Evolutionary conservation across 2,797 vertebrate genomes (phyloP).

Genomic region (Crypturellus tataupa): DNA sequence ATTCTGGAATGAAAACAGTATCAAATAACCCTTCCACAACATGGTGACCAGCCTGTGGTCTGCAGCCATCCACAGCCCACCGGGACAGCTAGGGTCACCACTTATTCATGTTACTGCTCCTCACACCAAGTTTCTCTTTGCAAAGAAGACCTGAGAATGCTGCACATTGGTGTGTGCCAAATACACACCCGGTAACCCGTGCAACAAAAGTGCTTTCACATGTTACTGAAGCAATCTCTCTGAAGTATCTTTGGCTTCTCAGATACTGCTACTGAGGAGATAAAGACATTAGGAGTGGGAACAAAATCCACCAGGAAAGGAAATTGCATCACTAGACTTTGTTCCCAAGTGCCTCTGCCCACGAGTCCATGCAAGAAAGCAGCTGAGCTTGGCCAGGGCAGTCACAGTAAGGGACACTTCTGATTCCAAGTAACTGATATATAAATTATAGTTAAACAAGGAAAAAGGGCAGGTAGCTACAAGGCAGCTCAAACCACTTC

Average conservation of each 20-base stretch:
- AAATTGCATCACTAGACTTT: background rate
- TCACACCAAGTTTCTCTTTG: background rate
- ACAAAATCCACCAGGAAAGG: background rate
- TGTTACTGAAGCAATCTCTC: background rate
- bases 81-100: background rate
- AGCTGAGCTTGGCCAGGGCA: background rate
- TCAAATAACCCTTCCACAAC: background rate
- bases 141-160: background rate
- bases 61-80: background rate
- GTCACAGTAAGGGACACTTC: background rate
- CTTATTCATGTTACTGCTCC: background rate
- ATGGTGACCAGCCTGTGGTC: background rate
- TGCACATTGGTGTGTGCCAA: background rate
- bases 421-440: background rate
- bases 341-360: background rate
- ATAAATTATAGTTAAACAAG: background rate
- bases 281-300: background rate
- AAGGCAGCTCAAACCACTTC: background rate
- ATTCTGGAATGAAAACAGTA: background rate
- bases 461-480: background rate
- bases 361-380: background rate
- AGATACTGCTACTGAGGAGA: background rate
- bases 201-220: background rate
- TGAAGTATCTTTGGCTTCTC: conserved; percentile 10
- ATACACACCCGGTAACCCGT: background rate